phyloP scores from a whole-genome alignment of 2,113 vertebrate genomes.

The Stercorarius parasiticus region DNA sequence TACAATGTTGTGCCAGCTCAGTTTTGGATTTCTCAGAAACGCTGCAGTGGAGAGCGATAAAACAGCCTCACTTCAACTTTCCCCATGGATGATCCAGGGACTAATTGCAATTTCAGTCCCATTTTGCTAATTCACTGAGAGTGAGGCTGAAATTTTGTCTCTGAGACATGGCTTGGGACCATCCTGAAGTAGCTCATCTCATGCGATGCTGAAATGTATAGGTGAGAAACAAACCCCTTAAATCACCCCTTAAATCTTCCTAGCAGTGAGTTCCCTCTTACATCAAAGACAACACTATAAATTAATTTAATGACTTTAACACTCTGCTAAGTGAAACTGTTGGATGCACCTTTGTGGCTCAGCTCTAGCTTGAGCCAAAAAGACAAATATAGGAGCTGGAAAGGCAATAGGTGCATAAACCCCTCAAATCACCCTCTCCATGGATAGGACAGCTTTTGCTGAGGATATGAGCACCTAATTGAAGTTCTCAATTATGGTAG shows the following conservation, averaged over 20 bases:
- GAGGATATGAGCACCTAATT: background rate
- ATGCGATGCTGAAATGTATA: background rate
- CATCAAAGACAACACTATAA: background rate
- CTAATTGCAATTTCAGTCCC: background rate
- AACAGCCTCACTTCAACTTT: rapidly evolving
- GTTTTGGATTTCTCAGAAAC: background rate
- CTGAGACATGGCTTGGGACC: background rate
- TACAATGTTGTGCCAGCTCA: rapidly evolving
- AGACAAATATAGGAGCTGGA: background rate
- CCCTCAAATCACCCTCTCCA: background rate
- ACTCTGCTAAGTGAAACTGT: background rate
- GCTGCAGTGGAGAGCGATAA: rapidly evolving
- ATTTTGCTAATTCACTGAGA: background rate
- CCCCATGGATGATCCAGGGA: no score
- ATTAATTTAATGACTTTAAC: background rate
- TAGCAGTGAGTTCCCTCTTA: background rate
- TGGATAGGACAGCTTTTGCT: background rate
- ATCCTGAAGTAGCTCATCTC: background rate
- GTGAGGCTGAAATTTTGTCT: background rate
- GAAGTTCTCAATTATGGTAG: background rate
- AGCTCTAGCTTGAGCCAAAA: background rate
- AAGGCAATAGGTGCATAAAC: background rate
- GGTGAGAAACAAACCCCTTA: background rate
- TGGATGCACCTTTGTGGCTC: background rate
- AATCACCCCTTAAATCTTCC: background rate